A percentile compares a stretch with the other conserved stretches of the same genome.
Evolutionary conservation across 2,113 vertebrate genomes (phyloP).

Genomic region (Apteryx mantelli): DNA sequence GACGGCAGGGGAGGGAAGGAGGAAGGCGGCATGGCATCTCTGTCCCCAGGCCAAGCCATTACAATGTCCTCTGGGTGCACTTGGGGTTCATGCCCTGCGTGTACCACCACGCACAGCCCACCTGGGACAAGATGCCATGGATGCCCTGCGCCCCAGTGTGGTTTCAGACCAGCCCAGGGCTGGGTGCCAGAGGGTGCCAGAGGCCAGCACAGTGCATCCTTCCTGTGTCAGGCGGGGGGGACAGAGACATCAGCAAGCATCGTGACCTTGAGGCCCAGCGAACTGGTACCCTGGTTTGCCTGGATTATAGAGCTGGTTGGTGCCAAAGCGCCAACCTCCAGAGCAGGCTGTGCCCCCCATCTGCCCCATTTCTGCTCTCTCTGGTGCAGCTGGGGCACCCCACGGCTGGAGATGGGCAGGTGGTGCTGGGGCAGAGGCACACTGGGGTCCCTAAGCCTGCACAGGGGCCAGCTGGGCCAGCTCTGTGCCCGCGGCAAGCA

Average conservation of each 20-base stretch:
- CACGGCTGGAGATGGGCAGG: fast-evolving
- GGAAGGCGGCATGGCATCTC: not conserved
- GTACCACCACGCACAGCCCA: fast-evolving
- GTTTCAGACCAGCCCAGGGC: not conserved
- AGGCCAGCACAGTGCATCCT: not conserved
- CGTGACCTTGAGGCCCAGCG: not conserved
- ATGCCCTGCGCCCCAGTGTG: not conserved
- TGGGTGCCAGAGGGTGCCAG: not conserved
- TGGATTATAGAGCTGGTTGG: not conserved
- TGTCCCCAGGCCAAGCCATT: not conserved
- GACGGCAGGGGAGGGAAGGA: not conserved
- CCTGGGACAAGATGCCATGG: not conserved
- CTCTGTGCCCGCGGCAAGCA: not conserved
- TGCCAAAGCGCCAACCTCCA: not conserved
- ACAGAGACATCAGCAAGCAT: fast-evolving
- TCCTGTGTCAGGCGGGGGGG: not conserved
- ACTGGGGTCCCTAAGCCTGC: fast-evolving
- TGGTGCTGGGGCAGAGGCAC: not conserved
- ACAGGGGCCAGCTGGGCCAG: not conserved
- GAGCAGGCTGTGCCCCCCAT: fast-evolving
- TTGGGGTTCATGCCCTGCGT: not conserved
- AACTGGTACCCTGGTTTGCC: not conserved
- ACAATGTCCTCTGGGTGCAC: not conserved
- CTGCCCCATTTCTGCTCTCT: fast-evolving
- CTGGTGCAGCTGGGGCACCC: not conserved